These are phyloP conservation scores for Numida meleagris DNA, from an alignment of 2,113 vertebrate genomes.

Conservation along the genomic window DNA sequence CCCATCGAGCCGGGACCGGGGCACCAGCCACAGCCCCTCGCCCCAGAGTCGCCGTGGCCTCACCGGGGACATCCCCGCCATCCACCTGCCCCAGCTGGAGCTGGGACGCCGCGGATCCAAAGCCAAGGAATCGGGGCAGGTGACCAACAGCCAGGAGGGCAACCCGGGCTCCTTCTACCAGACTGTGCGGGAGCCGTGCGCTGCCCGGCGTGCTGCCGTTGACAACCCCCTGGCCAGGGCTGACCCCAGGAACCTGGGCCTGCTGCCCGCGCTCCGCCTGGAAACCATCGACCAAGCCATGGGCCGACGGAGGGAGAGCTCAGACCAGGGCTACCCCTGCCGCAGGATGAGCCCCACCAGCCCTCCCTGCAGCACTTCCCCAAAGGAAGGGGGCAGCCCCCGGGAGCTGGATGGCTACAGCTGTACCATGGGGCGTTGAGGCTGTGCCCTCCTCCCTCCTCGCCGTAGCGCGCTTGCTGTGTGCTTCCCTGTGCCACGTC, in stretches of 20 bases:
- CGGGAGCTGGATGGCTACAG: conserved; percentile 2
- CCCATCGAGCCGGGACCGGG: conserved; percentile 81
- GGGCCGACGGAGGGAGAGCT: neutral
- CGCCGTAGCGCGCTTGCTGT: neutral
- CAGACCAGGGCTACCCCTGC: neutral
- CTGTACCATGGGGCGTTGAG: neutral
- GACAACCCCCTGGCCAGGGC: conserved; percentile 57
- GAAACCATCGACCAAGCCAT: conserved; percentile 69
- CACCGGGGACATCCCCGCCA: conserved; percentile 76
- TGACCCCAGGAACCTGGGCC: conserved; percentile 71
- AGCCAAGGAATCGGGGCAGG: conserved; percentile 63
- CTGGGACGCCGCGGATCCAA: neutral
- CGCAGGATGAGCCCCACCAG: conserved; percentile 39
- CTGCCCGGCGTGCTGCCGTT: neutral
- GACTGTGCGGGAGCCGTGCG: conserved; percentile 40
- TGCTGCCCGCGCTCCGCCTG: conserved; percentile 72
- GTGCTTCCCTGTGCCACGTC: conserved; percentile 3
- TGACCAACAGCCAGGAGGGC: conserved; percentile 53
- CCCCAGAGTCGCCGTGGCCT: conserved; percentile 75
- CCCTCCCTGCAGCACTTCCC: conserved; percentile 16
- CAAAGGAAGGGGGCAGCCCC: neutral
- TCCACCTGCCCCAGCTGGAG: conserved; percentile 69
- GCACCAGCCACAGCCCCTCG: conserved; percentile 81
- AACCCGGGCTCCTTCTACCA: conserved; percentile 66
- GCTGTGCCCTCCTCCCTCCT: neutral